Evolutionary conservation across 1,140 invertebrate genomes (phyloP), one percentile per base, ranked within the genome.

Genomic region (Plodia interpunctella): DNA sequence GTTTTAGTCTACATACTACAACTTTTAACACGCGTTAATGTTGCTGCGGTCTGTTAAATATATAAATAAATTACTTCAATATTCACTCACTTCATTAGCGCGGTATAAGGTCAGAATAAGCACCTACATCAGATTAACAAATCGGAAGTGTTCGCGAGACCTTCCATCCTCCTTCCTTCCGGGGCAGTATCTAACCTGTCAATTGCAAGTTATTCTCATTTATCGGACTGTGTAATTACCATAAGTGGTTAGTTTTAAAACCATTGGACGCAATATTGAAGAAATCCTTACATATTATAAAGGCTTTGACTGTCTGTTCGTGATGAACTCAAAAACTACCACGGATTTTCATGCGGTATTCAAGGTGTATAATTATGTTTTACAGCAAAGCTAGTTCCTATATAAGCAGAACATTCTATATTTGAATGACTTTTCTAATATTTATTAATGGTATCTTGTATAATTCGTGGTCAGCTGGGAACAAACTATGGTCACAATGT

Each of bases 111-210:
- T 44, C 38, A 44, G 38, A 44, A 44, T 15, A 35, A 15, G 38
- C 13, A 44, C n/a, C 38, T 15, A 44, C 38, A 44, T 44, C 38
- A 44, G 38, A 44, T 35, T 35, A 35, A 25, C 13, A 35, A 59
- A 68, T 70, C 77, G 83, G 83, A 86, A 86, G 76, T 80, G 32
- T 57, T 28, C 55, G 63, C 80, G 78, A 83, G 80, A 80, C 74
- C 70, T 60, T 17, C 63, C 66, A 60, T 51, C 71, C 76, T 82
- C 72, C 78, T 82, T 83, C 73, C 80, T 86, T 86, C 80, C 79
- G 77, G 35, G 60, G 49, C 58, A 32, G 54, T 25, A 28, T 54
- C 54, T 35, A 10, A 17, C 1, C 38, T 44, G 38, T 44, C 38
- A 44, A 44, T 44, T 44, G 38, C 13, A 15, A 15, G 15, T 15